Percentiles rank a stretch among this genome's conserved stretches.
These are phyloP conservation scores for Microctonus brassicae DNA, from an alignment of 2,888 invertebrate species.

Conservation along the genomic window DNA sequence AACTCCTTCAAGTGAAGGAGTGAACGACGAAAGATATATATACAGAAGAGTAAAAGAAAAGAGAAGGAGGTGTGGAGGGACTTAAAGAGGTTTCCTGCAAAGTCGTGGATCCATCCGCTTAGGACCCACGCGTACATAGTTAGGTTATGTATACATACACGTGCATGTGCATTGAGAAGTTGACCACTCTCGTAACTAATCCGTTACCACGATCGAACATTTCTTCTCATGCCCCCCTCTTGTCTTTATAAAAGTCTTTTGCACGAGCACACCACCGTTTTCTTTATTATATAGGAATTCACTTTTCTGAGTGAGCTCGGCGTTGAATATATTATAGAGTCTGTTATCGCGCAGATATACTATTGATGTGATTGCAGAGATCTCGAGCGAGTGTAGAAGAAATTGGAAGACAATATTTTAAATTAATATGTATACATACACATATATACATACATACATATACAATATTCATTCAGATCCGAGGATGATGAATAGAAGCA, in stretches of 20 bases:
- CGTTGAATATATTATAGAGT: not conserved
- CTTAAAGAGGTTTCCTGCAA: slow-evolving; percentile 32
- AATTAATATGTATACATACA: not conserved
- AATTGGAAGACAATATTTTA: not conserved
- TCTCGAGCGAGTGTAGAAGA: not conserved
- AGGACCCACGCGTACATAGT: slow-evolving; percentile 12
- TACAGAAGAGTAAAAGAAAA: slow-evolving; percentile 41
- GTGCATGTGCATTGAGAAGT: slow-evolving; percentile 51
- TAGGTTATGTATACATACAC: slow-evolving; percentile 36
- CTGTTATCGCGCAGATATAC: not conserved
- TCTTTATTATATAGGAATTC: not conserved
- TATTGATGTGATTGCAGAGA: not conserved
- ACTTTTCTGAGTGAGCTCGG: not conserved
- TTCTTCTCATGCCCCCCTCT: slow-evolving; percentile 34
- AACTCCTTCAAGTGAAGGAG: slow-evolving; percentile 23
- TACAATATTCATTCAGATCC: too few relatives aligned
- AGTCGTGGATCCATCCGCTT: slow-evolving; percentile 36
- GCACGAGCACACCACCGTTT: slow-evolving; percentile 3
- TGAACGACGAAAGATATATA: slow-evolving; percentile 19
- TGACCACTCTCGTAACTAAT: slow-evolving; percentile 62
- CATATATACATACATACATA: not conserved
- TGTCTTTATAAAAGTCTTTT: not conserved
- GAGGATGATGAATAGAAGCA: too few relatives aligned
- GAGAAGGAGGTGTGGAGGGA: slow-evolving; percentile 33
- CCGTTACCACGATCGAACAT: slow-evolving; percentile 63